phyloP scores from a whole-genome alignment of 2,797 vertebrate genomes.

The Gouania willdenowi region DNA sequence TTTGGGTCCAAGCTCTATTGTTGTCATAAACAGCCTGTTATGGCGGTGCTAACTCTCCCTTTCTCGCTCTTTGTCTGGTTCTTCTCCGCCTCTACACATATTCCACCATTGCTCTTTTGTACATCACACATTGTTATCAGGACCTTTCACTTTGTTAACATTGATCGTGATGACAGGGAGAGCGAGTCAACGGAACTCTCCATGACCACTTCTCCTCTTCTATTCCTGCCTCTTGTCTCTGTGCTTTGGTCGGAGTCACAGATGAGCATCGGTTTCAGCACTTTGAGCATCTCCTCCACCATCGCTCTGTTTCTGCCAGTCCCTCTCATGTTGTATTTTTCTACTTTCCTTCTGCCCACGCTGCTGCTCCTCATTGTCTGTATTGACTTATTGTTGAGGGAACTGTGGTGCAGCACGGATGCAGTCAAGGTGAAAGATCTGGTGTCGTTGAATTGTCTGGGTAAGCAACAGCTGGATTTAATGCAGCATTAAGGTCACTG shows the following conservation, averaged over 20 bases:
- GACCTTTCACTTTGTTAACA: slow-evolving; percentile 57
- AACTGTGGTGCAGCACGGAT: slow-evolving; percentile 33
- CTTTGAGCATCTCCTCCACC: slow-evolving; percentile 24
- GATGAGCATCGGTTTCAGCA: slow-evolving; percentile 24
- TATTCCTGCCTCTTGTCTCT: slow-evolving; percentile 48
- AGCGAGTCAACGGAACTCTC: slow-evolving; percentile 49
- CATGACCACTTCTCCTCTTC: slow-evolving; percentile 47
- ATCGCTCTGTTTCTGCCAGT: slow-evolving; percentile 9
- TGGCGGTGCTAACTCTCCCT: slow-evolving; percentile 1
- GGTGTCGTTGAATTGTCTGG: slow-evolving; percentile 58
- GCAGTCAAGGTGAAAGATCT: slow-evolving; percentile 38
- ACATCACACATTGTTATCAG: slow-evolving; percentile 51
- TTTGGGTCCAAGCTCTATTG: slow-evolving; percentile 65
- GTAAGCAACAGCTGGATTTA: slow-evolving; percentile 78
- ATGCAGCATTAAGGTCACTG: slow-evolving; percentile 74
- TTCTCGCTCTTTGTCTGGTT: slow-evolving; percentile 10
- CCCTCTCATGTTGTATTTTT: not conserved
- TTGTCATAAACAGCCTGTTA: slow-evolving; percentile 48
- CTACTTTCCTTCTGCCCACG: not conserved
- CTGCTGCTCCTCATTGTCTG: not conserved
- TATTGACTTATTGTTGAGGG: slow-evolving; percentile 23
- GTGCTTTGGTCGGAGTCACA: slow-evolving; percentile 30
- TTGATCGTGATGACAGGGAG: slow-evolving; percentile 56
- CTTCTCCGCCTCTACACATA: slow-evolving; percentile 6
- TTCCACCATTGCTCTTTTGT: slow-evolving; percentile 30